Conservation (phyloP, 1,140 invertebrate species). For the Homarus americanus region DNA sequence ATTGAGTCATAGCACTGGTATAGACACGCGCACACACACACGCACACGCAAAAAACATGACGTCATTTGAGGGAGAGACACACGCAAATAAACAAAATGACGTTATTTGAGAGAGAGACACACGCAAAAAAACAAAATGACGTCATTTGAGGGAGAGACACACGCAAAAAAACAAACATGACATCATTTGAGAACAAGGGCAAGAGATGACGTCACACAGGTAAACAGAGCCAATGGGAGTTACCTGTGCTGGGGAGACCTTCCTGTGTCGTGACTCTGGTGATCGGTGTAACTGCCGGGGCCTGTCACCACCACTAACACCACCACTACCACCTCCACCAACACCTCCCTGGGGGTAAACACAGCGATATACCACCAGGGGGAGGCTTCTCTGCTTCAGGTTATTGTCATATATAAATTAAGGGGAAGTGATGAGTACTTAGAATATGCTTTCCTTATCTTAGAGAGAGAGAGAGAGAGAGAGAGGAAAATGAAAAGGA, state of each 20-base stretch:
- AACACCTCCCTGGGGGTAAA: background rate
- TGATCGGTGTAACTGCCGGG: constrained; percentile 34
- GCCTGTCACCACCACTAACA: background rate
- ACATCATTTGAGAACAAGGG: background rate
- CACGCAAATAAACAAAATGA: background rate
- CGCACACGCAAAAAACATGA: too few relatives aligned
- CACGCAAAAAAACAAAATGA: background rate
- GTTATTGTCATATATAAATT: background rate
- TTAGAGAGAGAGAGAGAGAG: too few relatives aligned
- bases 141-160: background rate
- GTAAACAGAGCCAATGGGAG: background rate
- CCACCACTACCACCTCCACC: too few relatives aligned
- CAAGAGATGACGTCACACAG: background rate
- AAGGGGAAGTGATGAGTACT: constrained; percentile 4
- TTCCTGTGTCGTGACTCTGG: constrained; percentile 44
- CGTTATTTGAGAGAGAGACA: background rate
- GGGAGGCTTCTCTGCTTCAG: too few relatives aligned
- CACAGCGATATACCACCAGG: background rate
- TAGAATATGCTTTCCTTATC: too few relatives aligned
- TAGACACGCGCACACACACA: background rate
- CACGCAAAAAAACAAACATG: background rate
- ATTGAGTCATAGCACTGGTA: background rate
- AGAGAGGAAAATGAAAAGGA: too few relatives aligned
- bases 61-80: background rate
- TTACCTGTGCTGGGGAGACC: constrained; percentile 47